Evolutionary conservation across 2,888 invertebrate genomes (phyloP), one percentile per base, ranked within the genome.

Genomic region (Mycalesis mineus): DNA sequence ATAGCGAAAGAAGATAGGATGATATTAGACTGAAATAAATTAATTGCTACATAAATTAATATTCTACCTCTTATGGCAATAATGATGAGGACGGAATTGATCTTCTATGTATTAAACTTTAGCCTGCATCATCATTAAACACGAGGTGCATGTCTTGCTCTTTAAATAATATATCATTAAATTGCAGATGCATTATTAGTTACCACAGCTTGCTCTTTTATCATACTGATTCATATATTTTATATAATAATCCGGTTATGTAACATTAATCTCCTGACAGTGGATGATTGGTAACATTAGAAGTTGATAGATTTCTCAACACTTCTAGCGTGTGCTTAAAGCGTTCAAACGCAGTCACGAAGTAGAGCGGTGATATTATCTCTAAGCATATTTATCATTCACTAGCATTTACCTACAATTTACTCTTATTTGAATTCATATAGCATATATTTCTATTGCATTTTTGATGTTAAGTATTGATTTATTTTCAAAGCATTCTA

Each of bases 241-340:
- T 57, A 57, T 47, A 52, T 52, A 40, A 52, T 52, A 33, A 47
- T 52, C 47, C 28, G n/a, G 47, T 57, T 52, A 14, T 13, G 40
- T 22, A 57, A 57, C 22, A 37, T 33, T 57, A 36, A 57, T 48
- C 29, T 47, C n/a, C 49, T 39, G 50, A 40, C 51, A 9, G 31
- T 41, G 13, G 50, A 57, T 56, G 53, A 57, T 56, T 55, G 52
- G 55, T 61, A 52, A 57, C 42, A 28, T 44, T 57, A 42, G 47
- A 49, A 47, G 62, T 63, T 58, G 69, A 76, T 71, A 69, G 74
- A 74, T 78, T 77, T 68, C 72, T 66, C 68, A 78, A 77, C 65
- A 65, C 59, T 58, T 69, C 42, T 65, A 62, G 50, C 50, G 58
- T 58, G 59, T 60, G 57, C 63, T 53, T 49, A 56, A 58, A 62